Evolutionary conservation across 2,113 vertebrate species (phyloP), one percentile per base, ranked within the genome.

Genomic region (Progne subis): DNA sequence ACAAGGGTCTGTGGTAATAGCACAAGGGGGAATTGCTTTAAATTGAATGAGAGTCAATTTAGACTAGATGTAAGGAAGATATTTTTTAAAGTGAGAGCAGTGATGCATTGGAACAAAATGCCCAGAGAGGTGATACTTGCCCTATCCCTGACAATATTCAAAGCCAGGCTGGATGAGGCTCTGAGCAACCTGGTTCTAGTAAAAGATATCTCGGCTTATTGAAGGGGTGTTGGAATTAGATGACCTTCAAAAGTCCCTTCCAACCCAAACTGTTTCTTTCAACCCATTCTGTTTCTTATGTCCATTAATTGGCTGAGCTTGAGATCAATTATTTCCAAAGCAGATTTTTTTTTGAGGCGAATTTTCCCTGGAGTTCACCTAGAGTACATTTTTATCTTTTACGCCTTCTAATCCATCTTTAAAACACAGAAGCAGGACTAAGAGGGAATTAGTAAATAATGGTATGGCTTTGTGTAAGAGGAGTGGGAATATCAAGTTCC

Each of bases 401-500:
- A 16, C 61, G 53, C 64, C 41, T 94, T 95, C 92, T 88, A 93
- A 94, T 96, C 92, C 80, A 55, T 67, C 56, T 92, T 59, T 81
- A 64, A 86, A 93, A 78, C 21, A 81, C 44, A 78, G 64, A 78
- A 94, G 64, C 16, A 75, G 64, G 64, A 71, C 65, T 95, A 82
- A 88, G 72, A 86, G 31, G 74, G 90, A 93, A 93, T 94, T 96
- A 96, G 64, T 94, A 94, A 96, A 92, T 93, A 93, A 56, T 1
- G 5, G 43, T 41, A 86, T 2, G 25, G 90, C 29, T 96, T 92
- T 88, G 68, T 78, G 80, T 31, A 83, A 86, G 72, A 83, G 47
- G 76, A 81, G 52, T 90, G 94, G 95, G 96, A 91, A 83, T 96
- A 96, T 93, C 41, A 32, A 57, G 11, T 96, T 96, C 69, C 49